Base-by-base conservation (phyloP, 2,113 vertebrate species). In the Brachyistius frenatus region DNA sequence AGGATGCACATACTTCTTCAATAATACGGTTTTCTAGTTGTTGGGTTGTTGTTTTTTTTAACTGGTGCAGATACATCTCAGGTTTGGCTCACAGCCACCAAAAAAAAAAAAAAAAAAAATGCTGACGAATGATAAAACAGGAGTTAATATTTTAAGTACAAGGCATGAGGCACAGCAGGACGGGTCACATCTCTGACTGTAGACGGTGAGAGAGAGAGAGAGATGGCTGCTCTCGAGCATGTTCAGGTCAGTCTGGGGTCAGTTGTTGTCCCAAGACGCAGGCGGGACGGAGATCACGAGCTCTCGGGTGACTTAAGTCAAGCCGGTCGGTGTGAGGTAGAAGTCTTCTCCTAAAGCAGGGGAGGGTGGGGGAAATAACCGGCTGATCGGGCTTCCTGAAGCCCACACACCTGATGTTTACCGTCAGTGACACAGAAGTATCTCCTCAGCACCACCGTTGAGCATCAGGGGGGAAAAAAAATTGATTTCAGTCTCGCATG, bases 201-300 rank as follows among this genome's bases (percentile, higher is more conserved):
- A 23, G 23, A 23, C 23, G 23, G 23, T 23, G 23, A 23, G 23
- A 23, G 23, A 23, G 23, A 50, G 14, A 16, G 14, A 5, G 13
- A 1, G 49, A 50, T 41, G 33, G 13, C 44, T 36, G 9, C 10
- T 9, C 35, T 70, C 57, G 64, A 58, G 78, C 33, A 50, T 65
- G 49, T 30, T 7, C 32, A 78, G 81, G 78, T 86, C 53, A 76
- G 50, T 35, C 2, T 32, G 33, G 74, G 77, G 66, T 85, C 71
- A 79, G 61, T 11, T 54, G 44, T 44, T 69, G 73, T 80, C 13
- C 13, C 35, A 44, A 35, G 32, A 81, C 52, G 47, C 4, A 31
- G 50, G 30, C 7, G 5, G 13, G 66, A 23, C 9, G 63, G 11
- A 56, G 16, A 53, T 76, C 31, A 80, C 5, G 23, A 23, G 44